phyloP scores from a whole-genome alignment of 2,797 vertebrate species.

The Capromys pilorides region DNA sequence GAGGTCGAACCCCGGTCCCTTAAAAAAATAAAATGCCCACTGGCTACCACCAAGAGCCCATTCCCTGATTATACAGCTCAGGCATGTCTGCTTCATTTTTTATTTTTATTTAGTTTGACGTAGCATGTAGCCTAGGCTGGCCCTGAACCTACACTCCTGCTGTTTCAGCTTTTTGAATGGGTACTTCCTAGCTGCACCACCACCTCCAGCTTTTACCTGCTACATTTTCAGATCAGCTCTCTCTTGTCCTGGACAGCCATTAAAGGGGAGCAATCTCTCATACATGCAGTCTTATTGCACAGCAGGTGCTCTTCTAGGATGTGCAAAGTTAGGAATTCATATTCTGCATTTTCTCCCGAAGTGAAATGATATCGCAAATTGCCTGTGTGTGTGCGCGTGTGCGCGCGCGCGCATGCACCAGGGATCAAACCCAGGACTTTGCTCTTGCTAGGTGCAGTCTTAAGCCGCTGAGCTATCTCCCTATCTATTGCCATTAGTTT shows the following conservation, averaged over 20 bases:
- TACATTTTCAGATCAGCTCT: background rate
- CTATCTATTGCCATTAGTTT: fast-evolving
- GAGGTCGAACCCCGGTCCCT: too few relatives aligned
- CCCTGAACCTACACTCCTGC: background rate
- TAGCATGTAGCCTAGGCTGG: background rate
- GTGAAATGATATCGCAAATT: fast-evolving
- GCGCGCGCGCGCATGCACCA: too few relatives aligned
- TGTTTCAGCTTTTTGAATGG: background rate
- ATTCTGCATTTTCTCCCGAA: too few relatives aligned
- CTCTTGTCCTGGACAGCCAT: background rate
- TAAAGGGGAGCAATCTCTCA: background rate
- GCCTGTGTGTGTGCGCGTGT: too few relatives aligned
- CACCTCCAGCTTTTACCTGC: background rate
- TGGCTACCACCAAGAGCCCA: fast-evolving
- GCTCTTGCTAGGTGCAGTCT: too few relatives aligned
- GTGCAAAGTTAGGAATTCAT: fast-evolving
- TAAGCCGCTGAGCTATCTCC: too few relatives aligned
- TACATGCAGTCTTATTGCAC: fast-evolving
- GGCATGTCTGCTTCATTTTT: too few relatives aligned
- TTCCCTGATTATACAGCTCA: background rate
- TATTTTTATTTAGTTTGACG: background rate
- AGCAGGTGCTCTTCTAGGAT: fast-evolving
- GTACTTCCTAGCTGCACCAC: background rate
- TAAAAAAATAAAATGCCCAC: too few relatives aligned
- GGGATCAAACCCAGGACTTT: too few relatives aligned